Percentiles rank a stretch among this genome's conserved stretches.
These are phyloP conservation scores for Catharus ustulatus DNA, from an alignment of 2,797 vertebrate species.

Conservation along the genomic window DNA sequence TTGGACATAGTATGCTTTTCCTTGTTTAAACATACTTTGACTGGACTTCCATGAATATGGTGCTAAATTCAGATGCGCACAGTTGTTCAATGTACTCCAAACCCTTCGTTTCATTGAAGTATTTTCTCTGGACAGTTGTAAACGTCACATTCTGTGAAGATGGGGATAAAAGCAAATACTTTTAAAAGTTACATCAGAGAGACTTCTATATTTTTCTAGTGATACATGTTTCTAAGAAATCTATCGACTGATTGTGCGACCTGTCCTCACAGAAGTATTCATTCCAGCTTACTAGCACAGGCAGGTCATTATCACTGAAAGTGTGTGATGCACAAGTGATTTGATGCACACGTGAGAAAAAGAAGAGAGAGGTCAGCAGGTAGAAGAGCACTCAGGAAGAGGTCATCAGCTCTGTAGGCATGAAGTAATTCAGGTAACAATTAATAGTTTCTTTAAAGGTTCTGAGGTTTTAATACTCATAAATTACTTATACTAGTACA, in stretches of 20 bases:
- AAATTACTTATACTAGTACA: background rate
- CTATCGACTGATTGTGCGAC: background rate
- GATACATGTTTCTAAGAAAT: background rate
- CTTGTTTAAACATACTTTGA: slow-evolving; percentile 84
- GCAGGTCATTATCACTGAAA: background rate
- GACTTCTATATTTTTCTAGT: background rate
- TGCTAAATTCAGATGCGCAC: slow-evolving; percentile 89
- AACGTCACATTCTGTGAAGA: slow-evolving; percentile 85
- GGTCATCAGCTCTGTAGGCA: background rate
- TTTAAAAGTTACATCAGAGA: background rate
- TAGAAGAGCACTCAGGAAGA: background rate
- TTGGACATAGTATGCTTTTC: background rate
- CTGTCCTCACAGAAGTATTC: background rate
- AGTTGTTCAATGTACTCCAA: slow-evolving; percentile 94
- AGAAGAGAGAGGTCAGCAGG: background rate
- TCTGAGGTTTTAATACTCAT: background rate
- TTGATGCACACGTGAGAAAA: background rate
- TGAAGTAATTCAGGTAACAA: background rate
- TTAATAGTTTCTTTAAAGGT: background rate
- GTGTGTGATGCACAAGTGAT: fast-evolving
- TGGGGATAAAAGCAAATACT: background rate
- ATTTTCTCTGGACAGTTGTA: slow-evolving; percentile 91
- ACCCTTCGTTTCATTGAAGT: slow-evolving; percentile 96
- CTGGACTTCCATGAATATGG: slow-evolving; percentile 92
- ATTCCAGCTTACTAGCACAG: background rate